Evolutionary conservation across 2,888 invertebrate species (phyloP).

Genomic region (Rosalia funebris): DNA sequence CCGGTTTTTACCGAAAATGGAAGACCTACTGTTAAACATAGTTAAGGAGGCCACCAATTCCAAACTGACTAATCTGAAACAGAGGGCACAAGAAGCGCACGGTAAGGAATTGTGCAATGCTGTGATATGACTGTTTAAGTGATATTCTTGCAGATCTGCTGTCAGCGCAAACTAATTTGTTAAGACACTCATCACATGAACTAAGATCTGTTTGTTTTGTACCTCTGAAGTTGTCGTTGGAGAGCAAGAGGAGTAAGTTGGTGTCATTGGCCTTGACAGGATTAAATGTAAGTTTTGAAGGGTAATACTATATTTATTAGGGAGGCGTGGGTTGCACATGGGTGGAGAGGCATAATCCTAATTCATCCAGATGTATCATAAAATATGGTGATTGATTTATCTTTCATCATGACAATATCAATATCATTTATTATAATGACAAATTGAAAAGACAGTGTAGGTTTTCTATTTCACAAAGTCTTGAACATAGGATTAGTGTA

Average conservation of each 20-base stretch:
- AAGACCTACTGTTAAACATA: slow-evolving; percentile 86
- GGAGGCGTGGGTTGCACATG: neutral
- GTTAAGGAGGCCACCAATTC: slow-evolving; percentile 85
- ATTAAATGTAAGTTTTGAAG: slow-evolving; percentile 78
- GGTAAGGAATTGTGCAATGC: slow-evolving; percentile 69
- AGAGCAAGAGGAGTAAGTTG: slow-evolving; percentile 86
- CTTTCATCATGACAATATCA: too few species aligned
- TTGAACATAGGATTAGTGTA: too few species aligned
- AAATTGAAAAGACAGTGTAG: too few species aligned
- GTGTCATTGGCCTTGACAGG: slow-evolving; percentile 86
- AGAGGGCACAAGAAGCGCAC: slow-evolving; percentile 87
- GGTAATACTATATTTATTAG: neutral
- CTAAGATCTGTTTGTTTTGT: slow-evolving; percentile 84
- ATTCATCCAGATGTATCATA: too few species aligned
- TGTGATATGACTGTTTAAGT: neutral
- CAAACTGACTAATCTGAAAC: slow-evolving; percentile 79
- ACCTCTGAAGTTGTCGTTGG: slow-evolving; percentile 87
- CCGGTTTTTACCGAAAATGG: slow-evolving; percentile 69
- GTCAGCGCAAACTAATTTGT: slow-evolving; percentile 78
- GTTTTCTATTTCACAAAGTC: too few species aligned
- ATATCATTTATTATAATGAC: too few species aligned
- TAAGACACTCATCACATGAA: slow-evolving; percentile 84
- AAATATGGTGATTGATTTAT: too few species aligned
- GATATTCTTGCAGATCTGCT: slow-evolving; percentile 74
- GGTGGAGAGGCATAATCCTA: neutral